Conservation (phyloP, 2,888 invertebrate genomes). For the Cosmopolites sordidus region DNA sequence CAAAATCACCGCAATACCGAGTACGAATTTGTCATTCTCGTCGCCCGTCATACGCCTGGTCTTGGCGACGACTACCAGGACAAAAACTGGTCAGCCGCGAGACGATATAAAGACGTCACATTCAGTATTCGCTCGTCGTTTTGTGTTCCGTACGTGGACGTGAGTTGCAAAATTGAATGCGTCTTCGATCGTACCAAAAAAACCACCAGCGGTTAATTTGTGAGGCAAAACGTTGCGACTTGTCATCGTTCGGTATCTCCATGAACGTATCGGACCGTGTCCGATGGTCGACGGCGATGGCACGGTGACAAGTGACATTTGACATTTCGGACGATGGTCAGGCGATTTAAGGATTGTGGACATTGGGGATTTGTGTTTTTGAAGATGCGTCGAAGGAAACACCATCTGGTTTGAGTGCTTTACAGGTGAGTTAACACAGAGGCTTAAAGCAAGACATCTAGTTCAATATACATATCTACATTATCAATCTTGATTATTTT, state of each 20-base stretch:
- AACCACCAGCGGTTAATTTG: not conserved
- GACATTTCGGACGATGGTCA: conserved; percentile 19
- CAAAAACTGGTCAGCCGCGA: conserved; percentile 41
- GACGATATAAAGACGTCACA: conserved; percentile 42
- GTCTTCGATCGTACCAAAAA: not conserved
- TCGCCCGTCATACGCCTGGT: conserved; percentile 22
- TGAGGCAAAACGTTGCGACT: no score
- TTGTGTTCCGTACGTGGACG: no score
- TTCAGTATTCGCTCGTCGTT: conserved; percentile 17
- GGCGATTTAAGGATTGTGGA: conserved; percentile 21
- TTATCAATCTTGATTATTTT: no score
- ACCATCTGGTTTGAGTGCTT: conserved; percentile 23
- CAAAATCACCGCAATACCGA: no score
- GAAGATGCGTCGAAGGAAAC: conserved; percentile 28
- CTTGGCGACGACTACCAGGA: conserved; percentile 33
- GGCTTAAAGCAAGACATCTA: no score
- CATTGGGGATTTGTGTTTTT: conserved; percentile 25
- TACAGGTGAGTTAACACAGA: conserved; percentile 19
- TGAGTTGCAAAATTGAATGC: not conserved
- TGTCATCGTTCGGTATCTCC: not conserved
- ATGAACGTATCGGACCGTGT: not conserved
- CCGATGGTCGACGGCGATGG: not conserved
- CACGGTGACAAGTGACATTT: not conserved
- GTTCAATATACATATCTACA: no score
- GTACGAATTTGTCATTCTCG: conserved; percentile 41